Conservation (phyloP, 2,797 vertebrate genomes). For the Oryzias sinensis region DNA sequence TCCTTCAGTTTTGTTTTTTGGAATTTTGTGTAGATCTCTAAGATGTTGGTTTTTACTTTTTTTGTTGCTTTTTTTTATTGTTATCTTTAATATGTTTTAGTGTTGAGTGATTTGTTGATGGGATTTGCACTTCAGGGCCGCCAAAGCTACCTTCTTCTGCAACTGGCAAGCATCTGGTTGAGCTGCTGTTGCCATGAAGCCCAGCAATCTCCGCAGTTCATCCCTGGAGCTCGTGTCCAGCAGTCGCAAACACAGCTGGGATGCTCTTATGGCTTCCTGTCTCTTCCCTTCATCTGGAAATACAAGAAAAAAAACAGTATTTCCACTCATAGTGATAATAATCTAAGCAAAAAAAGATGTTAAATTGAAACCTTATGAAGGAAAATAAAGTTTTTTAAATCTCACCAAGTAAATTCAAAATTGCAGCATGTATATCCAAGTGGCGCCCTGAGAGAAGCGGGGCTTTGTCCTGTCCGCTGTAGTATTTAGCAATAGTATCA, state of each 20-base stretch:
- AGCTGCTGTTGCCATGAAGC: slow-evolving; percentile 76
- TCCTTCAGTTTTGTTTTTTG: too few relatives aligned
- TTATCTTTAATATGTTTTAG: too few relatives aligned
- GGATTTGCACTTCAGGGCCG: too few relatives aligned
- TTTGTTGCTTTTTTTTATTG: too few relatives aligned
- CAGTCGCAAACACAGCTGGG: slow-evolving; percentile 81
- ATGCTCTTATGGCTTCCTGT: slow-evolving; percentile 77
- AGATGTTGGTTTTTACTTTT: too few relatives aligned
- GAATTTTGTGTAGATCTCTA: too few relatives aligned
- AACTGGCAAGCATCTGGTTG: slow-evolving; percentile 72
- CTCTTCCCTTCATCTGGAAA: slow-evolving; percentile 62
- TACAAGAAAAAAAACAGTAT: not conserved
- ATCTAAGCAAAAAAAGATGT: not conserved
- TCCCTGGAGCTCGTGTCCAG: slow-evolving; percentile 77
- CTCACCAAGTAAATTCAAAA: slow-evolving; percentile 85
- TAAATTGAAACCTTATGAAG: not conserved
- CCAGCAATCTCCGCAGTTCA: slow-evolving; percentile 78
- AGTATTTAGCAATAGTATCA: slow-evolving; percentile 84
- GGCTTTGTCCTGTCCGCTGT: slow-evolving; percentile 78
- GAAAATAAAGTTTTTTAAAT: not conserved
- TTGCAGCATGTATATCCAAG: slow-evolving; percentile 77
- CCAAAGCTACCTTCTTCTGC: slow-evolving; percentile 78
- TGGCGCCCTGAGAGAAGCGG: slow-evolving; percentile 79
- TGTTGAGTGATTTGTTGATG: too few relatives aligned
- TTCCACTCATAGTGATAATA: not conserved